Base-by-base conservation (phyloP, 2,888 invertebrate genomes). In the Crepidodera aurea region DNA sequence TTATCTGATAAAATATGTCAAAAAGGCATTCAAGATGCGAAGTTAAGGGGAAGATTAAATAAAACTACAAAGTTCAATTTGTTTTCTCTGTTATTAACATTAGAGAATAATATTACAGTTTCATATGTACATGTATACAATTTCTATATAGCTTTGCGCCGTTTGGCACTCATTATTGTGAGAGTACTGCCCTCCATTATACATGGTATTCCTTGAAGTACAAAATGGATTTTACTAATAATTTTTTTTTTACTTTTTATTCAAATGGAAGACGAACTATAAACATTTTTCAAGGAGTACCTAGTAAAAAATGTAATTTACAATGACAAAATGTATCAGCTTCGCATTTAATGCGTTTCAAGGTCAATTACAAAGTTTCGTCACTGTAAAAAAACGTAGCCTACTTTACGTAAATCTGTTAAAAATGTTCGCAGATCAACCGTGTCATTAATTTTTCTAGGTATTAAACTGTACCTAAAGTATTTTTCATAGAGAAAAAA, bases 41-140 rank as follows among this genome's bases (percentile, higher is more conserved):
- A 22, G n/a, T n/a, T n/a, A n/a, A n/a, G n/a, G n/a, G n/a, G 22
- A 22, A 6, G 22, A 2, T 4, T 37, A 40, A 40, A 73, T 71
- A 67, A 74, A 73, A 68, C 67, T 61, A 66, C 48, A 48, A 54
- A 16, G 44, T 19, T 63, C 68, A 72, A 70, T 71, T 74, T 71
- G 69, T 69, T 70, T 69, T 70, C 67, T 75, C 75, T 78, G 78
- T 79, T 78, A 79, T 79, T 79, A 78, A 78, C 77, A 78, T 78
- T 79, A 78, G 73, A 76, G 76, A 78, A 77, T 77, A 77, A 78
- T 75, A 78, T 77, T 77, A 78, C 77, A 75, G 71, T 73, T 74
- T 74, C 75, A 76, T 79, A 79, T 78, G 73, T 79, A 79, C 79
- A 79, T 75, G 73, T 78, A 78, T 78, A 79, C 78, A 78, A 74